phyloP scores from a whole-genome alignment of 2,797 vertebrate genomes.

The Aphelocoma californica region DNA sequence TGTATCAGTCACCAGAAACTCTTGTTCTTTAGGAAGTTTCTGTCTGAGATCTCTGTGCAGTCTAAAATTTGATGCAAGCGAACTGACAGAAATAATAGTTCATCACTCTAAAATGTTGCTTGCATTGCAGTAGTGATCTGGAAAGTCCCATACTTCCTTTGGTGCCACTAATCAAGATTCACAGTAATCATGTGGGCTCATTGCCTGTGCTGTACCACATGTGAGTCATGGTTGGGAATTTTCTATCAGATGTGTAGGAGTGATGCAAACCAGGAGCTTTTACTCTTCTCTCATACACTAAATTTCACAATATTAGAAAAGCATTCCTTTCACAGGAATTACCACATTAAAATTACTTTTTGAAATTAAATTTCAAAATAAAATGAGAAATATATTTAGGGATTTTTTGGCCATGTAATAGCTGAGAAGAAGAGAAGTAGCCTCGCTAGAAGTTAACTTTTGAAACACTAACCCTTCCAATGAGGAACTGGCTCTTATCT shows the following conservation, averaged over 20 bases:
- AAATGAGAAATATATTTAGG: background rate
- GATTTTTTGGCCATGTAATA: background rate
- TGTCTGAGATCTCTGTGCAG: background rate
- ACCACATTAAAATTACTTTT: background rate
- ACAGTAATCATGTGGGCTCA: background rate
- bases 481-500: background rate
- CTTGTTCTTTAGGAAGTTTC: background rate
- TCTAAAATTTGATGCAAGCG: background rate
- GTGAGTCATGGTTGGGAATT: constrained; percentile 22
- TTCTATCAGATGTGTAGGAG: background rate
- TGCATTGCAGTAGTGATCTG: background rate
- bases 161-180: background rate
- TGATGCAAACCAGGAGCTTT: background rate
- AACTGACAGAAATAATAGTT: background rate
- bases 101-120: background rate
- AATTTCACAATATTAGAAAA: background rate
- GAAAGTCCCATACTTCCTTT: constrained; percentile 21
- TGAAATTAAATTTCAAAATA: background rate
- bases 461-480: background rate
- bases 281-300: background rate
- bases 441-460: background rate
- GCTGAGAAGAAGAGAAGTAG: background rate
- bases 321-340: background rate
- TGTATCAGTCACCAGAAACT: background rate
- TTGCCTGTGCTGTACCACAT: background rate